Base-by-base conservation (phyloP, 2,113 vertebrate species). In the Cavia porcellus region DNA sequence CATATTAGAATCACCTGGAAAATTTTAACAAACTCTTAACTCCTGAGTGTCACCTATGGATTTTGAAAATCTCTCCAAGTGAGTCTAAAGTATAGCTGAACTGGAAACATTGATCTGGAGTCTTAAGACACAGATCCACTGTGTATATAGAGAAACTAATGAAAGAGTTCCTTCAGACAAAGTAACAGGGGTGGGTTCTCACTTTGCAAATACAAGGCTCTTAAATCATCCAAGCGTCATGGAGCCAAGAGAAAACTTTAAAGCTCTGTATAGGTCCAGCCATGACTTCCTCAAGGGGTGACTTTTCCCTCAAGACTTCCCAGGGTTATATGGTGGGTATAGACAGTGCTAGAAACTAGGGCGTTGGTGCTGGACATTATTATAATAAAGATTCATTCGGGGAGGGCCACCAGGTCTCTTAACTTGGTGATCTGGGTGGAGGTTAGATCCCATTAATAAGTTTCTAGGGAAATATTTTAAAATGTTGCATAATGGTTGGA, bases 401-500 rank as follows among this genome's bases (percentile, higher is more conserved):
- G 25, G 42, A 32, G 17, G 62, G 32, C 79, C 11, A 2, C 10
- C 11, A 1, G 0, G 9, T 86, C 24, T n/a, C 47, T 52, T 1
- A 0, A 2, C 25, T 79, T 45, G 30, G 45, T n/a, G 20, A 32
- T 47, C 15, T 24, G 24, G 70, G 24, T 64, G 11, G 38, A 57
- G n/a, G 55, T 72, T 77, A 8, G 45, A 7, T 92, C 61, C 70
- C 61, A 61, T 64, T 52, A 47, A 13, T 28, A 47, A 95, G 24
- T 86, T 90, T 89, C 57, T 42, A 13, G 62, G 30, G 88, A 66
- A 75, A 79, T 88, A 92, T 89, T 86, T 68, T 25, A 28, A 81
- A 68, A 52, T 61, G 32, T 92, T 19, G 20, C 25, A 62, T 89
- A 50, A 80, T 89, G 30, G 38, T 64, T 94, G 8, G 70, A 90